These are phyloP conservation scores for Pseudachorutes palmiensis DNA, from an alignment of 1,140 invertebrate genomes.

Conservation along the genomic window DNA sequence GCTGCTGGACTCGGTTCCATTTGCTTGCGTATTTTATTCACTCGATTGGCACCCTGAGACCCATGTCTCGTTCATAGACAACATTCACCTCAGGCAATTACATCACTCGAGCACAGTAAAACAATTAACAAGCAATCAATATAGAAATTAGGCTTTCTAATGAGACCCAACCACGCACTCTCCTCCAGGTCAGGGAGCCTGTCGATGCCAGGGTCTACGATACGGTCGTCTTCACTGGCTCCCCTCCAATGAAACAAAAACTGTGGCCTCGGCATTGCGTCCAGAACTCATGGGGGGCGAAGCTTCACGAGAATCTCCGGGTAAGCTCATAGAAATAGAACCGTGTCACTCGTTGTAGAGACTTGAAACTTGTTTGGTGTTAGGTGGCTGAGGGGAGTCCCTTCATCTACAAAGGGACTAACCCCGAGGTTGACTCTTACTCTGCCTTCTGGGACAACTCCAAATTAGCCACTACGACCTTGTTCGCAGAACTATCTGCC, in stretches of 20 bases:
- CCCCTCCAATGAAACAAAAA: constrained; percentile 69
- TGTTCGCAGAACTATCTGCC: constrained; percentile 68
- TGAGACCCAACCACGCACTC: too few relatives aligned
- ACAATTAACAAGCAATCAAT: too few relatives aligned
- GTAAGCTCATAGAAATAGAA: constrained; percentile 44
- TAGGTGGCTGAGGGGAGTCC: constrained; percentile 53
- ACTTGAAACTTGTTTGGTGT: background rate
- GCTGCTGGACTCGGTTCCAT: constrained; percentile 71
- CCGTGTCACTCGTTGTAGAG: background rate
- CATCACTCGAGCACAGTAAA: constrained; percentile 54
- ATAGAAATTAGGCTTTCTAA: too few relatives aligned
- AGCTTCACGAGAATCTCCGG: constrained; percentile 84
- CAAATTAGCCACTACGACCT: constrained; percentile 73
- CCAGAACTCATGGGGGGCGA: constrained; percentile 86
- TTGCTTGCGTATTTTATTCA: constrained; percentile 90
- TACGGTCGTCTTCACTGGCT: constrained; percentile 81
- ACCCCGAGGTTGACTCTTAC: constrained; percentile 91
- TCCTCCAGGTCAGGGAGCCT: constrained; percentile 41
- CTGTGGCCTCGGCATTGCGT: constrained; percentile 94
- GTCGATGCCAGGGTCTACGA: constrained; percentile 77
- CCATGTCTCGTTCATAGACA: constrained; percentile 95
- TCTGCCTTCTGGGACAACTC: constrained; percentile 98
- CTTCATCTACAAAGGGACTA: constrained; percentile 86
- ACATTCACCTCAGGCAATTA: constrained; percentile 61
- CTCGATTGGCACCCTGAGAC: constrained; percentile 94